These are phyloP conservation scores for Mastomys coucha DNA, from an alignment of 2,113 vertebrate genomes.

Conservation along the genomic window DNA sequence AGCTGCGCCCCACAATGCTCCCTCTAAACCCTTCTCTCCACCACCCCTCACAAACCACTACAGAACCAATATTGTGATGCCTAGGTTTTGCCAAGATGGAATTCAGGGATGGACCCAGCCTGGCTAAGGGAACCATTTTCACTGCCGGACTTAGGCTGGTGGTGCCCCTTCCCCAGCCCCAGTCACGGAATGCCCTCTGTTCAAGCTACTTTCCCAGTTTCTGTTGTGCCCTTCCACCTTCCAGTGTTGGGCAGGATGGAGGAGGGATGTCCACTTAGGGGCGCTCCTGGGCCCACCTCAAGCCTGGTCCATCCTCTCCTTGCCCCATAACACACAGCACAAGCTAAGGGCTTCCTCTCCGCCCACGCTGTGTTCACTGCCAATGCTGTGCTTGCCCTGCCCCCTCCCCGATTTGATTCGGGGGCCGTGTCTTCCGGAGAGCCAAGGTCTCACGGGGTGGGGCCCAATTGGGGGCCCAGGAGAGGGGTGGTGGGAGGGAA, in stretches of 20 bases:
- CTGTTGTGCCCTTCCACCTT: slow-evolving; percentile 73
- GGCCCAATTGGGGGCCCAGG: slow-evolving; percentile 41
- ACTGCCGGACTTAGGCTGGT: slow-evolving; percentile 61
- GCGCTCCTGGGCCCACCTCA: slow-evolving; percentile 2
- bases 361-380: slow-evolving; percentile 77
- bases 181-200: not conserved
- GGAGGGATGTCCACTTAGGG: slow-evolving; percentile 20
- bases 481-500: not conserved
- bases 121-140: slow-evolving; percentile 62
- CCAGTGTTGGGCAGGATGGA: slow-evolving; percentile 54
- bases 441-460: slow-evolving; percentile 46
- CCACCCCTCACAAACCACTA: slow-evolving; percentile 46
- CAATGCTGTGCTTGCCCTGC: slow-evolving; percentile 69
- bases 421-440: slow-evolving; percentile 30
- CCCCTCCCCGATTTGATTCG: not conserved
- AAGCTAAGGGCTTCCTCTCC: slow-evolving; percentile 76
- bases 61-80: slow-evolving; percentile 40
- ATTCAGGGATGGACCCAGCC: slow-evolving; percentile 74
- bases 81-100: slow-evolving; percentile 59
- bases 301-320: not conserved
- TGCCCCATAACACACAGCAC: slow-evolving; percentile 72
- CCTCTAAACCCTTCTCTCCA: not conserved
- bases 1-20: not conserved
- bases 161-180: not conserved
- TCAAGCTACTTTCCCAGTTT: slow-evolving; percentile 55